phyloP scores from a whole-genome alignment of 2,888 invertebrate genomes.

The Hedychridium roseum region DNA sequence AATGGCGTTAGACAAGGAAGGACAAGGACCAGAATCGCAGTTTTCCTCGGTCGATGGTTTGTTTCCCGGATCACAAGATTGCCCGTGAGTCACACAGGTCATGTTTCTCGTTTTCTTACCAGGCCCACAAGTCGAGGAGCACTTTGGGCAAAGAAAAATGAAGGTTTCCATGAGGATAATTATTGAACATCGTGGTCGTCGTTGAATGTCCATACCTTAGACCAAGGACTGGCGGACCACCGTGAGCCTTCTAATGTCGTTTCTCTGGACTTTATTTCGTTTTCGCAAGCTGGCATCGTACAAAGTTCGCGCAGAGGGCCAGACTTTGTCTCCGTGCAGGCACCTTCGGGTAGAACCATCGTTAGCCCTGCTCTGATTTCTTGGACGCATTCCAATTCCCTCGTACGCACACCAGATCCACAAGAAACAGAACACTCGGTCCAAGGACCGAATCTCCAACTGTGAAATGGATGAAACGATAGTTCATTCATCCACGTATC shows the following conservation, averaged over 20 bases:
- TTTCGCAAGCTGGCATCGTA: slow-evolving; percentile 57
- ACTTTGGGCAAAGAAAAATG: slow-evolving; percentile 63
- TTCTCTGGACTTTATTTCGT: slow-evolving; percentile 17
- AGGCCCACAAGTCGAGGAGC: slow-evolving; percentile 73
- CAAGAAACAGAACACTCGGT: slow-evolving; percentile 79
- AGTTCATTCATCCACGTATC: neutral
- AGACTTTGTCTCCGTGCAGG: slow-evolving; percentile 69
- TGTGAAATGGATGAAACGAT: slow-evolving; percentile 14
- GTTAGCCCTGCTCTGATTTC: slow-evolving; percentile 65
- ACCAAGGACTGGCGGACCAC: slow-evolving; percentile 70
- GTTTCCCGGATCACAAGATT: slow-evolving; percentile 36
- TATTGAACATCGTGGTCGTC: neutral
- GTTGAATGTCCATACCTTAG: slow-evolving; percentile 62
- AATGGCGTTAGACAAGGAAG: slow-evolving; percentile 12
- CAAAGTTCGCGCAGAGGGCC: slow-evolving; percentile 62
- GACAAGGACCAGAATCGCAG: slow-evolving; percentile 69
- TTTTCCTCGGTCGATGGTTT: slow-evolving; percentile 67
- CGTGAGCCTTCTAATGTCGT: slow-evolving; percentile 35
- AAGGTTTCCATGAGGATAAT: neutral
- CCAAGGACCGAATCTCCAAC: slow-evolving; percentile 83
- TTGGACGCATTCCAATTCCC: slow-evolving; percentile 79
- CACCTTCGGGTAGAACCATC: slow-evolving; percentile 69
- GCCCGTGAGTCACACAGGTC: slow-evolving; percentile 60
- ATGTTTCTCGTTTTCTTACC: slow-evolving; percentile 71
- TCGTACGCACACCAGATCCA: slow-evolving; percentile 76